Evolutionary conservation across 2,888 invertebrate genomes (phyloP).

Genomic region (Drymonia ruficornis): DNA sequence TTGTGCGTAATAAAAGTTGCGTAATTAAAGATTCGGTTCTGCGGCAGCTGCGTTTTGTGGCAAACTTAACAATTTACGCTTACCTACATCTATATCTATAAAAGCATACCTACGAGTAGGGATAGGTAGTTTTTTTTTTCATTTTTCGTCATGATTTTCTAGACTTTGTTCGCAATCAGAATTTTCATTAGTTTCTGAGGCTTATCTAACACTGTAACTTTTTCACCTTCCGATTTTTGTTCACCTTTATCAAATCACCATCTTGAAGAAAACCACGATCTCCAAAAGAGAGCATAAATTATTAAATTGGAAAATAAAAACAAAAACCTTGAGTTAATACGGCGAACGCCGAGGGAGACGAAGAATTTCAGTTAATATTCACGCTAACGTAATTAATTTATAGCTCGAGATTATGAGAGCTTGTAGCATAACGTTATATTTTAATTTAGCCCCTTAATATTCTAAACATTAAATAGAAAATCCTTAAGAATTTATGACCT

Average conservation of each 20-base stretch:
- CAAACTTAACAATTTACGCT: constrained; percentile 9
- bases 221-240: too few relatives aligned
- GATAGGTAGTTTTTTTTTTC: too few relatives aligned
- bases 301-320: constrained; percentile 20
- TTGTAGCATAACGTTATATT: constrained; percentile 5
- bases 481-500: constrained; percentile 1
- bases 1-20: constrained; percentile 68
- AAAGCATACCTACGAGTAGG: too few relatives aligned
- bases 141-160: too few relatives aligned
- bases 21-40: constrained; percentile 40
- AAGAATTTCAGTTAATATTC: constrained; percentile 4
- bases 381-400: constrained; percentile 6
- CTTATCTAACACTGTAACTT: too few relatives aligned
- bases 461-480: not conserved
- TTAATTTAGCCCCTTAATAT: constrained; percentile 3
- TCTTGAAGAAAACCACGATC: too few relatives aligned
- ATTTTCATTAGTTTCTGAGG: too few relatives aligned
- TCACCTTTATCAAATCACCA: too few relatives aligned
- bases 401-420: constrained; percentile 5
- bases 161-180: too few relatives aligned
- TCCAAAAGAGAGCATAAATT: not conserved
- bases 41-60: constrained; percentile 26
- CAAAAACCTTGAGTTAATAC: not conserved
- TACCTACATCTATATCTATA: too few relatives aligned
- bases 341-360: constrained; percentile 4